Conservation (phyloP, 2,797 vertebrate species). For the Chromobotia macracanthus region DNA sequence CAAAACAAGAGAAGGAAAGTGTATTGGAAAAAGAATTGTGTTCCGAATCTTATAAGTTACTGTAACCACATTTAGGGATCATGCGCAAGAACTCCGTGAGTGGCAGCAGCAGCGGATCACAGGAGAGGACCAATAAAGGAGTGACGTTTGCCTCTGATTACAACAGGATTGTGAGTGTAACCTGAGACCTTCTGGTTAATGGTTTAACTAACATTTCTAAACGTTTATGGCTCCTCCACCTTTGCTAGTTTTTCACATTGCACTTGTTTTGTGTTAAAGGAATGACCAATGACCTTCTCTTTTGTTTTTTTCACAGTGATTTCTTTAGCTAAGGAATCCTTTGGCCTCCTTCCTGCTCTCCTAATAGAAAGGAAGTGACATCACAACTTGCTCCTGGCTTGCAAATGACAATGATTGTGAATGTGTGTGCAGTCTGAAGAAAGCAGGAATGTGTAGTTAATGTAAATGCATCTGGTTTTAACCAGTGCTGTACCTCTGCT, state of each 20-base stretch:
- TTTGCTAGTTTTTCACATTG: too few relatives aligned
- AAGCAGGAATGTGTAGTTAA: neutral
- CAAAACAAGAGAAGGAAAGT: neutral
- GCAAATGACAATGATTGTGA: neutral
- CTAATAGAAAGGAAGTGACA: slow-evolving; percentile 27
- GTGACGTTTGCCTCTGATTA: slow-evolving; percentile 86
- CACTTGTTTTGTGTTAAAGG: neutral
- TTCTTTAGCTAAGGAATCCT: slow-evolving; percentile 2
- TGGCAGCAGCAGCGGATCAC: slow-evolving; percentile 85
- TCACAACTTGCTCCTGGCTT: neutral
- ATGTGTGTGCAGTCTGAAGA: neutral
- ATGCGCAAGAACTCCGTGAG: slow-evolving; percentile 86
- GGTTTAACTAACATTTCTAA: neutral
- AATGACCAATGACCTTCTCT: neutral
- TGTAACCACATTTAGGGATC: slow-evolving; percentile 77
- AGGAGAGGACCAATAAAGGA: slow-evolving; percentile 82
- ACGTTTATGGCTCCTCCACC: neutral
- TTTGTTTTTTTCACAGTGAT: slow-evolving; percentile 36
- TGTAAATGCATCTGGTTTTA: slow-evolving; percentile 6
- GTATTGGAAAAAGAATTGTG: slow-evolving; percentile 64
- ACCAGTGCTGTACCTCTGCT: slow-evolving; percentile 10
- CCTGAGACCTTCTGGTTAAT: neutral
- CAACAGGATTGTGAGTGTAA: slow-evolving; percentile 77
- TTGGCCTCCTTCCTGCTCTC: neutral
- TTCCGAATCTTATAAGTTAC: neutral